Evolutionary conservation across 2,888 invertebrate genomes (phyloP).

Genomic region (Atethmia centrago): DNA sequence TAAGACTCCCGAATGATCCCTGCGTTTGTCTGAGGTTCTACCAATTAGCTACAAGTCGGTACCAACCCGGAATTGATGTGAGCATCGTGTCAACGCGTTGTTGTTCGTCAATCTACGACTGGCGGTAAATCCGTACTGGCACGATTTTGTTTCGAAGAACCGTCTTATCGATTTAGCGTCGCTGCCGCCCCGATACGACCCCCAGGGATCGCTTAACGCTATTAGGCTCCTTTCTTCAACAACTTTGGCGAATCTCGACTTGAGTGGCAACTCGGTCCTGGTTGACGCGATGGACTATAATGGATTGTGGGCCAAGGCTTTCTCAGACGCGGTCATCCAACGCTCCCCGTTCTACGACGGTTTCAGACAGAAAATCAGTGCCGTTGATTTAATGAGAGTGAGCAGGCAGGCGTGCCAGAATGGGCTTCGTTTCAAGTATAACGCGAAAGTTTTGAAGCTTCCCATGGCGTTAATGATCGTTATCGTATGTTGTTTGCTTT

Average conservation of each 20-base stretch:
- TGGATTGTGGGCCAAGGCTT: constrained; percentile 44
- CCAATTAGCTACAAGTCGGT: constrained; percentile 33
- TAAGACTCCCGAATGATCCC: constrained; percentile 32
- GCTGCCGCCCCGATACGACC: constrained; percentile 21
- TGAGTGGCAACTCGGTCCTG: constrained; percentile 44
- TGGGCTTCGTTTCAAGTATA: constrained; percentile 19
- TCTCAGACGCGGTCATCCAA: constrained; percentile 27
- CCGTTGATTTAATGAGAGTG: constrained; percentile 47
- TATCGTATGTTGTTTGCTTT: constrained; percentile 43
- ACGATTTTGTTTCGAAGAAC: constrained; percentile 30
- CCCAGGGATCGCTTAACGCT: constrained; percentile 27
- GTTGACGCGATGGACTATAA: constrained; percentile 46
- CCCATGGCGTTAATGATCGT: constrained; percentile 38
- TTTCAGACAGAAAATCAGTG: constrained; percentile 12
- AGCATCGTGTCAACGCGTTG: constrained; percentile 14
- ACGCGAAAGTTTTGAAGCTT: constrained; percentile 33
- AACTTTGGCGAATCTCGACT: constrained; percentile 31
- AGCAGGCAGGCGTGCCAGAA: constrained; percentile 12
- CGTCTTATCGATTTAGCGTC: constrained; percentile 38
- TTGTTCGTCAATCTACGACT: constrained; percentile 34
- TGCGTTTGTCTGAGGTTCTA: constrained; percentile 39
- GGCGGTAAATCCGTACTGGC: constrained; percentile 33
- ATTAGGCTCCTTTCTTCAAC: constrained; percentile 36
- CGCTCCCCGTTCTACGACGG: constrained; percentile 28
- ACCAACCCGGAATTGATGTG: constrained; percentile 26